Evolutionary conservation across 2,797 vertebrate genomes (phyloP).

Genomic region (Coregonus ussuriensis): DNA sequence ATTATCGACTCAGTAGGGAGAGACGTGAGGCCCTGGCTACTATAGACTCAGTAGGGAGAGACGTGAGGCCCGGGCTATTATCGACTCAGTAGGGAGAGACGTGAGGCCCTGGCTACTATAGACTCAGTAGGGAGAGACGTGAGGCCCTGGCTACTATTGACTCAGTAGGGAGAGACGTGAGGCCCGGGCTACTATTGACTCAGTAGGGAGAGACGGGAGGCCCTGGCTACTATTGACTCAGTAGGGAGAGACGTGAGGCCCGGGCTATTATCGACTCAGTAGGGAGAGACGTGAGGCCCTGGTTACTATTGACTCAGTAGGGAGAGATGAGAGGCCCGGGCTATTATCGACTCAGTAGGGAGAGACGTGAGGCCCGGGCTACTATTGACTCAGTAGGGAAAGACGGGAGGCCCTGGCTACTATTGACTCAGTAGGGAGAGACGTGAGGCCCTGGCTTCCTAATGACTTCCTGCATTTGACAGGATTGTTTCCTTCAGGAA

Average conservation of each 20-base stretch:
- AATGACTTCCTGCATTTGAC: conserved; percentile 92
- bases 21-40: conserved; percentile 72
- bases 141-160: conserved; percentile 9
- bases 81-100: no score
- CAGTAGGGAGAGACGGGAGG: no score
- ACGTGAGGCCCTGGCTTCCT: conserved; percentile 77
- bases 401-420: background rate
- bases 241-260: no score
- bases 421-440: conserved; percentile 68
- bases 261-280: no score
- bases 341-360: no score
- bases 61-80: conserved; percentile 72
- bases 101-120: conserved; percentile 61
- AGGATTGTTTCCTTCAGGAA: conserved; percentile 92
- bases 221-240: no score
- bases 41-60: no score
- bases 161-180: no score
- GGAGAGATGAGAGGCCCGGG: no score
- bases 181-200: no score
- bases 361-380: no score
- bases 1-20: conserved; percentile 37
- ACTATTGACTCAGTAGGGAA: no score
- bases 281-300: conserved; percentile 1
- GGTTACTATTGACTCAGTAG: conserved; percentile 57
- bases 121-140: conserved; percentile 32